Base-by-base conservation (phyloP, 2,113 vertebrate species). In the Kryptolebias marmoratus region DNA sequence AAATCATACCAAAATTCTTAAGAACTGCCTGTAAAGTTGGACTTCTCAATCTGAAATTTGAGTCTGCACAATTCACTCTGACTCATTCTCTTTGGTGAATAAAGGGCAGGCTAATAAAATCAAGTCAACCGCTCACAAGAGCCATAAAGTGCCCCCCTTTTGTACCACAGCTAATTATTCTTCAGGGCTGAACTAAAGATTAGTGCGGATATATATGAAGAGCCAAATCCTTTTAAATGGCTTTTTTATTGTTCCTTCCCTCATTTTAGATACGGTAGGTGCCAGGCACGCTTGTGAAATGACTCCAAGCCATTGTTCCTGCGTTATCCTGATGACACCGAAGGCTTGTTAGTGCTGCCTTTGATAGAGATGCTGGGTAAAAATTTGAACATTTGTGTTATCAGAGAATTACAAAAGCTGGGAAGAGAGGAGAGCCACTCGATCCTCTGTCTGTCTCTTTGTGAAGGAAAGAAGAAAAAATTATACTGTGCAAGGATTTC, bases 141-240 rank as follows among this genome's bases (percentile, higher is more conserved):
- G 82, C 84, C 65, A 81, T 80, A 86, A 88, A 82, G 79, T 49
- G 87, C 87, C 85, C 56, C 39, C 65, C 89, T 86, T 94, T 93
- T 92, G 88, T 91, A 83, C 73, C 28, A 0, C 10, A 62, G 81
- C 88, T 91, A 93, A 93, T 93, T 90, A 88, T 93, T 93, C 89
- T 85, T 81, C 83, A 49, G 73, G 72, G 85, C 83, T 72, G 68
- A 79, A 89, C 79, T 85, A 86, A 91, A 91, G 92, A 93, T 94
- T 85, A 91, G 63, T 67, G 60, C 10, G 72, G 86, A 89, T 86
- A 87, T 85, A 86, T 87, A 80, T 79, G 88, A 91, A 78, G 82
- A 80, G 84, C 71, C 80, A 93, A 93, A 93, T 91, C 90, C 85
- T 89, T 93, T 36, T 90, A 91, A 93, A 92, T 86, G 74, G 78